Base-by-base conservation (phyloP, 2,797 vertebrate genomes). In the Lindbergichthys nudifrons region DNA sequence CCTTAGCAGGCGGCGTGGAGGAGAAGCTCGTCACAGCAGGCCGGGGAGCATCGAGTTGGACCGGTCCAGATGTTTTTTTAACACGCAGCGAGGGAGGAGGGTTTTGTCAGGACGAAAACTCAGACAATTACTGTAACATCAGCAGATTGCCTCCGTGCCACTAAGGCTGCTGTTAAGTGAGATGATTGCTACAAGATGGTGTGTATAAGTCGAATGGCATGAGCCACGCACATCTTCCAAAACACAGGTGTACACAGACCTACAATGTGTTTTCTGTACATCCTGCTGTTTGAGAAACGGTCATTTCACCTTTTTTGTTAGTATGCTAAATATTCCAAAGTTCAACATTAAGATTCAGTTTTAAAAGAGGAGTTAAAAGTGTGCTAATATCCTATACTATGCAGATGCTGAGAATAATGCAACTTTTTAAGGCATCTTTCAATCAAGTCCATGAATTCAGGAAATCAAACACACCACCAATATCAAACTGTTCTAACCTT, bases 101-200 rank as follows among this genome's bases (percentile, higher is more conserved):
- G 57, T 75, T 88, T 85, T 87, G 83, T 88, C 79, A 84, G 86
- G 83, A 88, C 84, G 84, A 77, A 74, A 87, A 85, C 86, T 75
- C 81, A 77, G 66, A 75, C 86, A 84, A 78, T 91, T 90, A 79
- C 78, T 70, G 45, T 72, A 88, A 91, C 91, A 92, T 92, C 92
- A 93, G 92, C 94, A 93, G 89, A 93, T 94, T 94, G 95, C 93
- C 93, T 95, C 92, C 75, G 90, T 94, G 94, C 81, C 82, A 84
- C 77, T 21, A 50, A 83, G 83, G 77, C 73, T 86, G 85, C 69
- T 87, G 89, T 87, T 84, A 84, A 82, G 68, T 68, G 78, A 85
- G 69, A 75, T 85, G 78, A 87, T 81, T 80, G 76, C 70, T 84
- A 72, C 80, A 90, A 86, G 83, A 81, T 79, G 77, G 42, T 83